Base-by-base conservation (phyloP, 2,797 vertebrate genomes). In the Cryptoprocta ferox region DNA sequence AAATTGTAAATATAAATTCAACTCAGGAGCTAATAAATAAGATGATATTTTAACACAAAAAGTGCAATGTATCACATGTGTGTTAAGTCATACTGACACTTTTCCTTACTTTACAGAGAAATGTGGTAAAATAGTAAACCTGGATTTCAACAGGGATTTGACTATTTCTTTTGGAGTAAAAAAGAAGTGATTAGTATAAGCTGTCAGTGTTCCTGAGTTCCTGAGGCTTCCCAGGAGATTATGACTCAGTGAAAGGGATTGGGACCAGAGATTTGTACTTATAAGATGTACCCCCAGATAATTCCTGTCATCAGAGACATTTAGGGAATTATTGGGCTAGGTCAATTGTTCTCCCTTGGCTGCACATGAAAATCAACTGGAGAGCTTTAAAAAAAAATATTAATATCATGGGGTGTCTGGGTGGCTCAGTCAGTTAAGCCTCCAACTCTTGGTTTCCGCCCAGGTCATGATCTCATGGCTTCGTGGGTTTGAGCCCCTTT, bases 31-130 rank as follows among this genome's bases (percentile, higher is more conserved):
- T 70, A 28, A 63, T 11, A 94, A 80, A 59, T 32, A 89, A 95
- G 81, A 66, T 45, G 45, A n/a, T 66, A 91, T 73, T 75, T 80
- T 92, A 61, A 14, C 50, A 76, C 12, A 70, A 63, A 90, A 93
- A 84, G 53, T 53, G 50, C 4, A 91, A 95, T 76, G 84, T 63
- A 28, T 79, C 68, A 35, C 37, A 71, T 65, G 6, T 83, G 19
- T 70, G 5, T 94, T 94, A 30, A 85, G 35, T 85, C 80, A 94
- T 61, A 68, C 9, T 73, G 61, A 61, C 19, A 12, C 13, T 82
- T 89, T 93, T 85, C 82, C 37, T 91, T 76, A 39, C 83, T 89
- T 85, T 68, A 78, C 12, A 83, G 16, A 91, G 68, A 86, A 91
- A 94, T 82, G 21, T 37, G 63, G 30, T 39, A 0, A 86, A 93